Base-by-base conservation (phyloP, 2,113 vertebrate genomes). In the Taurulus bubalis region DNA sequence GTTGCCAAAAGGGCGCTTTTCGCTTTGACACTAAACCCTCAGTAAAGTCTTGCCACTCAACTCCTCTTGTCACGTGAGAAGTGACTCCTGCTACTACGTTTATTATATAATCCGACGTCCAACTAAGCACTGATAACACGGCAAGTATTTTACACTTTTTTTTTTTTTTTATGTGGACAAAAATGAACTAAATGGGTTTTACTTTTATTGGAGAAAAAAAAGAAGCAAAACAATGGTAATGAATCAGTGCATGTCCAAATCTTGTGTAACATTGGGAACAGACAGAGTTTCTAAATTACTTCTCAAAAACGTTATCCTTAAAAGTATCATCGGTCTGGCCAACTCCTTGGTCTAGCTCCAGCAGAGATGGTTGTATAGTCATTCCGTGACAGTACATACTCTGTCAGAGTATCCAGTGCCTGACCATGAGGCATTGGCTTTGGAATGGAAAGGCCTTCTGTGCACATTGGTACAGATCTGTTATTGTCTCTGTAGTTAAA, bases 401-500 rank as follows among this genome's bases (percentile, higher is more conserved):
- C 40, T 32, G 15, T 34, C 45, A 65, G 22, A 47, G 28, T 47
- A 34, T 58, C 64, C 49, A 4, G 59, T 58, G 18, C 24, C 69
- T 55, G 34, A 49, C 36, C 32, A 56, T 75, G 75, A 75, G 53
- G 10, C 59, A 45, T 75, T 18, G n/a, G 16, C 32, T 72, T 15
- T 32, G 68, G 68, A 69, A 73, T 73, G 32, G 22, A 24, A 42
- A 64, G 6, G 8, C 34, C 59, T 64, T 56, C 47, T 77, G 75
- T 71, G 26, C 42, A 47, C 36, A 36, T 32, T 65, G 30, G 18
- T 45, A 24, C 16, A 49, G 38, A 58, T 63, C 72, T 70, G 60
- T 85, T 76, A 30, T 59, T 82, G 62, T 84, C 45, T 80, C 36
- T 14, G 3, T 15, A 12, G 34, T 30, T 53, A 36, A 71, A 75